These are phyloP conservation scores for Hiodon alosoides DNA, from an alignment of 2,113 vertebrate genomes.

Conservation along the genomic window DNA sequence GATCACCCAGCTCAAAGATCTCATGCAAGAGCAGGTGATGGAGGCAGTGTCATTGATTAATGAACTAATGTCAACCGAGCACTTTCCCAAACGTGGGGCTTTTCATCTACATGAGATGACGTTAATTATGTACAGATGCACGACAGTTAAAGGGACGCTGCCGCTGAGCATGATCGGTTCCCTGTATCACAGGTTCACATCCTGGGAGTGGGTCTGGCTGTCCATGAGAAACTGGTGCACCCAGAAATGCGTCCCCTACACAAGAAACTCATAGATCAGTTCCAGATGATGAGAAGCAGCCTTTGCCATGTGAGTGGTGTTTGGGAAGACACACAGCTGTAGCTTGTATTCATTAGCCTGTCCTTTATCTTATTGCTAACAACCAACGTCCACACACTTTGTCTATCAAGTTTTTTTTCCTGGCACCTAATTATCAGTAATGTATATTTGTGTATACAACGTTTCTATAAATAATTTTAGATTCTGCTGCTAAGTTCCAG, in stretches of 20 bases:
- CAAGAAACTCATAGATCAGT: constrained; percentile 97
- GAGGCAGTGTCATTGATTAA: neutral
- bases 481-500: neutral
- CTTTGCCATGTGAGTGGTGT: constrained; percentile 80
- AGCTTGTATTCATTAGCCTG: neutral
- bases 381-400: neutral
- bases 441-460: too few species aligned
- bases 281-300: constrained; percentile 97
- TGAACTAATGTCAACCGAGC: neutral
- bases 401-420: neutral
- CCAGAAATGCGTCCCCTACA: constrained; percentile 97
- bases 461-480: neutral
- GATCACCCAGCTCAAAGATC: constrained; percentile 92
- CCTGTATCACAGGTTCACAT: constrained; percentile 73
- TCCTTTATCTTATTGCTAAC: neutral
- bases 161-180: neutral
- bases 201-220: constrained; percentile 84
- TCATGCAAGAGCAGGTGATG: constrained; percentile 96
- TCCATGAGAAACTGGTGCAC: constrained; percentile 95
- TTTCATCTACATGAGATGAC: neutral
- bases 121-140: neutral
- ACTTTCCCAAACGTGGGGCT: neutral
- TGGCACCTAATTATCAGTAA: neutral
- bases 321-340: neutral
- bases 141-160: neutral